phyloP scores from a whole-genome alignment of 2,113 vertebrate species.

The Tor tambroides region DNA sequence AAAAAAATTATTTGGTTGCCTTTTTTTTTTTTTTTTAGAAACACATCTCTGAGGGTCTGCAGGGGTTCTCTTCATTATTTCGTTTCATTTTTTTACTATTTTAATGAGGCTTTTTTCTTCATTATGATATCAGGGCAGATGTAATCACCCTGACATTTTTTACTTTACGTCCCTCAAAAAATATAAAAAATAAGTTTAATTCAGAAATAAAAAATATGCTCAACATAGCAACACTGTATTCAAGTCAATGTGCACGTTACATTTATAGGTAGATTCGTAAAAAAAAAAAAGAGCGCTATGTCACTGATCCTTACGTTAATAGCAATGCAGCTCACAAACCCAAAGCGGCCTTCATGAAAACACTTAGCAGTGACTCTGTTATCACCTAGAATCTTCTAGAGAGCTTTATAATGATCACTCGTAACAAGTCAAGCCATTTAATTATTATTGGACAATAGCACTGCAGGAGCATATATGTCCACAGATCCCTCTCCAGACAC shows the following conservation, averaged over 20 bases:
- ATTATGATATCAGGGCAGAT: too few species aligned
- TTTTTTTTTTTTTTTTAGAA: too few species aligned
- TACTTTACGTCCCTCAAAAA: too few species aligned
- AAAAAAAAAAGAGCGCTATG: background rate
- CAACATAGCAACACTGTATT: too few species aligned
- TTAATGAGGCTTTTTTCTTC: too few species aligned
- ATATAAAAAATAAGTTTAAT: too few species aligned
- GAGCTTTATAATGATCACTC: constrained; percentile 9
- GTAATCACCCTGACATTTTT: too few species aligned
- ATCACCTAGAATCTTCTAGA: background rate
- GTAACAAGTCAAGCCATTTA: constrained; percentile 24
- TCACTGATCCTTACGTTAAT: background rate
- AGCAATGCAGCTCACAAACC: background rate
- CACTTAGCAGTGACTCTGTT: background rate
- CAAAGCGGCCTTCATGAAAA: background rate
- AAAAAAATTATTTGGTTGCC: too few species aligned
- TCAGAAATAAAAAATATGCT: too few species aligned
- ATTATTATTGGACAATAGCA: constrained; percentile 23
- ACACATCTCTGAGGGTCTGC: background rate
- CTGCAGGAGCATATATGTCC: constrained; percentile 32
- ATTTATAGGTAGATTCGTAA: too few species aligned
- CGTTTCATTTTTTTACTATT: background rate
- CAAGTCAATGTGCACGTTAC: too few species aligned
- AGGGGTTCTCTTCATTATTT: background rate
- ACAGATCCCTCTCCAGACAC: constrained; percentile 54